Conservation (phyloP, 64 coral and sea anemone species). For the Pocillopora damicornis region DNA sequence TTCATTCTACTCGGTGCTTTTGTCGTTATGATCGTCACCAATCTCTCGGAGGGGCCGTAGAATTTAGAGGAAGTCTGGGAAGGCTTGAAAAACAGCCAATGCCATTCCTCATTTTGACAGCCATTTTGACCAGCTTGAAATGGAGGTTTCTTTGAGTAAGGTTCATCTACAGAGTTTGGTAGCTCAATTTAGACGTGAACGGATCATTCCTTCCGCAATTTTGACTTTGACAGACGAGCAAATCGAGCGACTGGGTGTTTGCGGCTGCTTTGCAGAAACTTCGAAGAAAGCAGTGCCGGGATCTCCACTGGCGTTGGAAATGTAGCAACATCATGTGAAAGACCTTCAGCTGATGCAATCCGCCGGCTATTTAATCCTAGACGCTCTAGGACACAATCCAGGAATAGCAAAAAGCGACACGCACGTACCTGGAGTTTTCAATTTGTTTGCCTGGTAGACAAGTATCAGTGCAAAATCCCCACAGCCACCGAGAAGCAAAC, state of each 20-base stretch:
- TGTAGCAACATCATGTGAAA: neutral
- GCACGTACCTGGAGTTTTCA: too few relatives aligned
- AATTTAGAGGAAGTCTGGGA: neutral
- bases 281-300: neutral
- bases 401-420: too few relatives aligned
- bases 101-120: neutral
- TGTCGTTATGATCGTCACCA: slow-evolving; percentile 6
- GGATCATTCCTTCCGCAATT: neutral
- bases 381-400: too few relatives aligned
- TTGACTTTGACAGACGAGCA: neutral
- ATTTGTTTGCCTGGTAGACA: too few relatives aligned
- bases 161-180: neutral
- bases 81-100: neutral
- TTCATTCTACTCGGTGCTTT: too few relatives aligned
- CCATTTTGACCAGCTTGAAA: too few relatives aligned
- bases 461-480: too few relatives aligned
- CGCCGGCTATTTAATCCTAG: neutral
- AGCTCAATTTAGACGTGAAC: neutral
- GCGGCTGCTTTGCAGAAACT: neutral
- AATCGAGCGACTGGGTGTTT: slow-evolving; percentile 4
- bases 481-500: too few relatives aligned
- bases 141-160: neutral
- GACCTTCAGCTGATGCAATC: slow-evolving; percentile 13
- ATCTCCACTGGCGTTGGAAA: neutral
- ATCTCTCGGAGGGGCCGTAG: slow-evolving; percentile 11